These are phyloP conservation scores for Chrysopilus asiliformis DNA, from an alignment of 2,888 invertebrate genomes.

Conservation along the genomic window DNA sequence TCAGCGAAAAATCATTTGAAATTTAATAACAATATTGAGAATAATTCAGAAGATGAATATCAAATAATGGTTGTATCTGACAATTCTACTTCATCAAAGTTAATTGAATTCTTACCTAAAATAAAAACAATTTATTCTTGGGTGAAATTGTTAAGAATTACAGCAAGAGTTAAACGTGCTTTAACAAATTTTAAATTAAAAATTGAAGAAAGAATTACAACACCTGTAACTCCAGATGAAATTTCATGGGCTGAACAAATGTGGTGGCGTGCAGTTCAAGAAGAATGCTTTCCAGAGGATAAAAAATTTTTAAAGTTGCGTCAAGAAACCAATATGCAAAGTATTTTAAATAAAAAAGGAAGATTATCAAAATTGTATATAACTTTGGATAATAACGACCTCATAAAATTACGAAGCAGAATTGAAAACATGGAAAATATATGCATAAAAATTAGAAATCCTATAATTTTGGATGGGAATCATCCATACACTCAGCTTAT, in stretches of 20 bases:
- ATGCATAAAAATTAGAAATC: slow-evolving; percentile 2
- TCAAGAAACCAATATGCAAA: too few relatives aligned
- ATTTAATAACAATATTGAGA: too few relatives aligned
- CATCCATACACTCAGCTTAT: slow-evolving; percentile 4
- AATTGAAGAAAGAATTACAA: too few relatives aligned
- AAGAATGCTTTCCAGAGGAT: not conserved
- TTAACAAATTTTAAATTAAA: not conserved
- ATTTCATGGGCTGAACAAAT: slow-evolving; percentile 1
- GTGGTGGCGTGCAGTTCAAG: slow-evolving; percentile 5
- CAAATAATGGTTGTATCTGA: too few relatives aligned
- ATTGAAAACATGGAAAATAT: slow-evolving; percentile 1
- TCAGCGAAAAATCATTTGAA: too few relatives aligned
- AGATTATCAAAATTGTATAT: not conserved
- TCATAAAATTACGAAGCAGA: not conserved
- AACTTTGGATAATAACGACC: slow-evolving; percentile 3
- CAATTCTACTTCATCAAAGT: too few relatives aligned
- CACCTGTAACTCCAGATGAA: not conserved
- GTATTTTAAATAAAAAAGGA: slow-evolving; percentile 1
- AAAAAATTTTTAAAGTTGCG: too few relatives aligned
- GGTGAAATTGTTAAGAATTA: not conserved
- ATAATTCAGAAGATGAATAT: too few relatives aligned
- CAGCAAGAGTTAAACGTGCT: not conserved
- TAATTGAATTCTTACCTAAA: too few relatives aligned
- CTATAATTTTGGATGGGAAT: slow-evolving; percentile 6
- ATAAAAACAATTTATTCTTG: not conserved